phyloP scores from a whole-genome alignment of 2,113 vertebrate genomes.

The Xiphophorus hellerii region DNA sequence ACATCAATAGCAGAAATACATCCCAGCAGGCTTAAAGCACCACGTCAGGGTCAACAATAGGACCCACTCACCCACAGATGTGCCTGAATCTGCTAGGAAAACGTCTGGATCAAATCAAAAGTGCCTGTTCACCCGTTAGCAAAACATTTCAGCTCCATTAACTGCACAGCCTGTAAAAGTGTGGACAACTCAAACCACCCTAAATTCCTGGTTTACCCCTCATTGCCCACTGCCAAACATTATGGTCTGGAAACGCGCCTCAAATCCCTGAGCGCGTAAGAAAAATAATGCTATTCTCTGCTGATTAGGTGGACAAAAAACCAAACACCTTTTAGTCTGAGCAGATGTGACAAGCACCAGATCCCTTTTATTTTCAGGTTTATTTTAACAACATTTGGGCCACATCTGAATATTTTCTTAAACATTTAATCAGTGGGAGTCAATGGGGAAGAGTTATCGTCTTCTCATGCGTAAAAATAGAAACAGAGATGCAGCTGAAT shows the following conservation, averaged over 20 bases:
- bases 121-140: conserved; percentile 69
- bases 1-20: conserved; percentile 7
- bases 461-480: conserved; percentile 15
- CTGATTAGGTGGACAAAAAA: conserved; percentile 60
- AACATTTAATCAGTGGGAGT: conserved; percentile 1
- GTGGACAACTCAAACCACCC: conserved; percentile 23
- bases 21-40: conserved; percentile 14
- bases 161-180: conserved; percentile 62
- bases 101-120: conserved; percentile 74
- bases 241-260: conserved; percentile 68
- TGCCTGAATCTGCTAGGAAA: conserved; percentile 47
- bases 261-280: conserved; percentile 57
- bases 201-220: conserved; percentile 22
- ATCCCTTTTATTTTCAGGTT: conserved; percentile 8
- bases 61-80: not conserved
- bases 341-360: conserved; percentile 34
- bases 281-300: conserved; percentile 59
- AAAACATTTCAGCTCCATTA: conserved; percentile 80
- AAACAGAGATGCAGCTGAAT: conserved; percentile 10
- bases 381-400: conserved; percentile 14
- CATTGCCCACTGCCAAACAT: conserved; percentile 56
- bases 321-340: conserved; percentile 22
- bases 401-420: conserved; percentile 8
- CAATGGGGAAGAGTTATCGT: conserved; percentile 15
- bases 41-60: conserved; percentile 32